Evolutionary conservation across 1,140 invertebrate species (phyloP).

Genomic region (Ericerus pela): DNA sequence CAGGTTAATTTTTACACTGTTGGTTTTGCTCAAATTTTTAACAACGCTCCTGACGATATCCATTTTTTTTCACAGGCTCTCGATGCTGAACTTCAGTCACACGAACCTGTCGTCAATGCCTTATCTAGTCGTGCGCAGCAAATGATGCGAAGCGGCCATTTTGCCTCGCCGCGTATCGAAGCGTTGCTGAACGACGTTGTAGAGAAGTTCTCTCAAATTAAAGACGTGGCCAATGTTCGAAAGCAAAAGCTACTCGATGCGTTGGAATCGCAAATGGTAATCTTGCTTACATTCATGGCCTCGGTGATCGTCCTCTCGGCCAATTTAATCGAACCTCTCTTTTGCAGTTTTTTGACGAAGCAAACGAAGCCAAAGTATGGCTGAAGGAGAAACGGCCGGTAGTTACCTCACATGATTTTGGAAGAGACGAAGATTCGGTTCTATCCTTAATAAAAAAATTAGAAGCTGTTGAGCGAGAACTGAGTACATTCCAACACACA

Average conservation of each 20-base stretch:
- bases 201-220: conserved; percentile 43
- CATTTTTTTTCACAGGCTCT: conserved; percentile 34
- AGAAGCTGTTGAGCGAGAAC: conserved; percentile 63
- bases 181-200: conserved; percentile 45
- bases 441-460: conserved; percentile 62
- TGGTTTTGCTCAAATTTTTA: neutral
- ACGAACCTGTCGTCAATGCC: conserved; percentile 62
- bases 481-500: conserved; percentile 50
- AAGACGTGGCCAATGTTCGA: conserved; percentile 54
- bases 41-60: neutral
- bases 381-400: conserved; percentile 65
- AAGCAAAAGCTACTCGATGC: conserved; percentile 59
- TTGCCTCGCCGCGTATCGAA: conserved; percentile 56
- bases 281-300: conserved; percentile 9
- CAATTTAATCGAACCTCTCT: conserved; percentile 15
- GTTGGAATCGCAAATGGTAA: conserved; percentile 67
- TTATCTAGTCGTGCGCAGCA: conserved; percentile 53
- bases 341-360: conserved; percentile 66
- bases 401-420: conserved; percentile 57
- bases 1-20: conserved; percentile 32
- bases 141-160: conserved; percentile 70
- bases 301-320: neutral
- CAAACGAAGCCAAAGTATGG: conserved; percentile 73
- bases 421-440: conserved; percentile 76
- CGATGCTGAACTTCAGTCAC: conserved; percentile 64